These are phyloP conservation scores for Orchestia grillus DNA, from an alignment of 1,140 invertebrate genomes.

Conservation along the genomic window DNA sequence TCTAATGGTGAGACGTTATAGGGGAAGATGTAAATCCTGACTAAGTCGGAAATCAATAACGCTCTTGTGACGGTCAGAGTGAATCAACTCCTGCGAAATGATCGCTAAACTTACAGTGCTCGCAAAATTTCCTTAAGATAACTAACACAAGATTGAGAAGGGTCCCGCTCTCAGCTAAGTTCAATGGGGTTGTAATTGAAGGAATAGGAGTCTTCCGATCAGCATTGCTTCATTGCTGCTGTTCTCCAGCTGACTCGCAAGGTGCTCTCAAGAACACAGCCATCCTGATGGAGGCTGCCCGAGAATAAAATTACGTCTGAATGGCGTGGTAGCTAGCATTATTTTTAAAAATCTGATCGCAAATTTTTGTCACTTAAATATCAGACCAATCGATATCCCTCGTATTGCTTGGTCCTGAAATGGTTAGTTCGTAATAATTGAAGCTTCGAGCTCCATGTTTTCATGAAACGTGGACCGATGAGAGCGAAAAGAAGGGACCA, in stretches of 20 bases:
- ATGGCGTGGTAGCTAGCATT: background rate
- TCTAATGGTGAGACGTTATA: slow-evolving; percentile 48
- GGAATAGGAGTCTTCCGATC: background rate
- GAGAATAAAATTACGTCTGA: background rate
- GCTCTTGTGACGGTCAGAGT: slow-evolving; percentile 18
- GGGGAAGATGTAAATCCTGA: slow-evolving; percentile 49
- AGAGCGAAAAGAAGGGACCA: too few relatives aligned
- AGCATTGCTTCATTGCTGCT: background rate
- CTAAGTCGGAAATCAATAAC: slow-evolving; percentile 52
- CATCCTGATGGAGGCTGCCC: background rate
- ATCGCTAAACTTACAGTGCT: slow-evolving; percentile 36
- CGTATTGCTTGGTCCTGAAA: too few relatives aligned
- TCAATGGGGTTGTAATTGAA: background rate
- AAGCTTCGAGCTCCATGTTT: too few relatives aligned
- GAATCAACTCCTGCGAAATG: slow-evolving; percentile 28
- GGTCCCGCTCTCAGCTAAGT: background rate
- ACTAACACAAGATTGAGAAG: slow-evolving; percentile 18
- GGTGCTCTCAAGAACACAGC: background rate
- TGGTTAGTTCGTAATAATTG: too few relatives aligned
- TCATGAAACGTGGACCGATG: too few relatives aligned
- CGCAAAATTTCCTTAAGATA: slow-evolving; percentile 22
- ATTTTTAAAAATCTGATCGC: too few relatives aligned
- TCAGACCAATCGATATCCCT: too few relatives aligned
- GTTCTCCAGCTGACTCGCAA: slow-evolving; percentile 5
- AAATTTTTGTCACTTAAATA: too few relatives aligned